These are phyloP conservation scores for Hydraecia micacea DNA, from an alignment of 2,888 invertebrate genomes.

Conservation along the genomic window DNA sequence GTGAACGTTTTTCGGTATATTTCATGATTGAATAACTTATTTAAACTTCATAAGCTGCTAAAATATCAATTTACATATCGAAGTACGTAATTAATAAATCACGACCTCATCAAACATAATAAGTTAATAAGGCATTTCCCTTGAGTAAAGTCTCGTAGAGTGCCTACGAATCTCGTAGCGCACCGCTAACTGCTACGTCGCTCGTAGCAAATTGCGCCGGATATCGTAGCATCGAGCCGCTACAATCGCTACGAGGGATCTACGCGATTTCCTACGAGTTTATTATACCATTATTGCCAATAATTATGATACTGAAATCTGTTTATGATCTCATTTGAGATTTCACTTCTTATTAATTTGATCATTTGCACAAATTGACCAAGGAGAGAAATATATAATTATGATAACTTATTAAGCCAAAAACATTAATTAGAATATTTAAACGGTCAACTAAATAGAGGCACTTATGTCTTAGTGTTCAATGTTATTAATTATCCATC, in stretches of 20 bases:
- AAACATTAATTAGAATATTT: not conserved
- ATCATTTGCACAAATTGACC: not conserved
- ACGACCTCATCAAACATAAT: not conserved
- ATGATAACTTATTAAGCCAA: not conserved
- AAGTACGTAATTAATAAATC: conserved; percentile 19
- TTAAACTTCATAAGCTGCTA: not conserved
- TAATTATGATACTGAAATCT: not conserved
- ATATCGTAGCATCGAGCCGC: conserved; percentile 48
- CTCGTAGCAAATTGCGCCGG: conserved; percentile 62
- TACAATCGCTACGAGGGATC: conserved; percentile 56
- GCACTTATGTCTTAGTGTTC: not conserved
- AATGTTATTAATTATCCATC: not conserved
- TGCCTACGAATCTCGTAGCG: conserved; percentile 53
- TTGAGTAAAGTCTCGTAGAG: conserved; percentile 22
- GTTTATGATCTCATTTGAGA: conserved; percentile 3
- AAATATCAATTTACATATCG: not conserved
- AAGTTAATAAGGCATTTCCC: conserved; percentile 9
- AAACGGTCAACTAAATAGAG: not conserved
- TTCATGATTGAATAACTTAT: not conserved
- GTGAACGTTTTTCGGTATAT: not conserved
- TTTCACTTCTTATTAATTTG: not conserved
- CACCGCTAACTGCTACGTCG: conserved; percentile 46
- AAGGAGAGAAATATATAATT: not conserved
- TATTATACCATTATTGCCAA: conserved; percentile 3
- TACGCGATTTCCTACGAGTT: conserved; percentile 47